Conservation (phyloP, 2,113 vertebrate genomes). For the Macaca nemestrina region DNA sequence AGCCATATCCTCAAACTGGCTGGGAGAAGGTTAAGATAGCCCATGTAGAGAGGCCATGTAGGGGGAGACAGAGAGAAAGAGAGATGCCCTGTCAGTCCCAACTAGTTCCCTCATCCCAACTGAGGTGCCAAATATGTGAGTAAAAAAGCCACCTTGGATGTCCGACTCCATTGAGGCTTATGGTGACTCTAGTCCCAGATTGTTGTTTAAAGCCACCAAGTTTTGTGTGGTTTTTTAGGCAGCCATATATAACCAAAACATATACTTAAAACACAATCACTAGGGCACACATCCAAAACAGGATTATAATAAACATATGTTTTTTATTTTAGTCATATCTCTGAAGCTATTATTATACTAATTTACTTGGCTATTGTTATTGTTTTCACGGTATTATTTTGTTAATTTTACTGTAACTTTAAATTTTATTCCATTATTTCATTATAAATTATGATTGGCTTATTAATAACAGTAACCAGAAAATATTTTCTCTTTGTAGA, state of each 20-base stretch:
- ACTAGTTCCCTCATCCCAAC: not conserved
- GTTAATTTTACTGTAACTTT: constrained; percentile 61
- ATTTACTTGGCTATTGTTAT: constrained; percentile 52
- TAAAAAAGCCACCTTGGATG: not conserved
- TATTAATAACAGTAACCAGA: constrained; percentile 50
- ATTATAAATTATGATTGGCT: constrained; percentile 58
- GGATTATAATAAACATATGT: constrained; percentile 32
- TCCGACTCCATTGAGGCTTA: not conserved
- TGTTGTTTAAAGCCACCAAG: not conserved
- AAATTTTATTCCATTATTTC: constrained; percentile 57
- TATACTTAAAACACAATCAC: constrained; percentile 42
- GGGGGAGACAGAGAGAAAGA: not conserved
- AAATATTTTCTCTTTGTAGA: constrained; percentile 58
- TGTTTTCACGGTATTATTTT: constrained; percentile 52
- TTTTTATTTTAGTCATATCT: constrained; percentile 47
- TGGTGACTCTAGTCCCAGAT: not conserved
- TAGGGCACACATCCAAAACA: constrained; percentile 11
- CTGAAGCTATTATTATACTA: constrained; percentile 42
- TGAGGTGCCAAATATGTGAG: not conserved
- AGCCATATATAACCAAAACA: constrained; percentile 19
- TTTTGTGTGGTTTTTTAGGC: not conserved
- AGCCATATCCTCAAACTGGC: not conserved
- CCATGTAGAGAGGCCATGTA: not conserved
- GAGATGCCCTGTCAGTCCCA: not conserved
- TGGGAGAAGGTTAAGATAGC: not conserved